Percentiles rank a stretch among this genome's conserved stretches.
Evolutionary conservation across 2,888 invertebrate genomes (phyloP).

Genomic region (Chaitophorus viminalis): DNA sequence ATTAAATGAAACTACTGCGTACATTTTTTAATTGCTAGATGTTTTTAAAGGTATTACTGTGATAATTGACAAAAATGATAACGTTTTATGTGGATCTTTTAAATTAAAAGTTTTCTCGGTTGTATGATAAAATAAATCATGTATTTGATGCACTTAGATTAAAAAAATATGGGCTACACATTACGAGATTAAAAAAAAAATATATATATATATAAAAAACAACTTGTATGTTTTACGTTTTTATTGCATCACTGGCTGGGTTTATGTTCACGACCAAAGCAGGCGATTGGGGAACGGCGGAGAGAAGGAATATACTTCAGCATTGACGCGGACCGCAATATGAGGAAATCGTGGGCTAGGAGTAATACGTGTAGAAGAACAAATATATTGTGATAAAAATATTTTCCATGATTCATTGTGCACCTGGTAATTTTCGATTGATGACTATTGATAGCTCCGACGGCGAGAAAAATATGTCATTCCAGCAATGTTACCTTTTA

Average conservation of each 20-base stretch:
- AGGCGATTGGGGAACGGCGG: not conserved
- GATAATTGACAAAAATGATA: not conserved
- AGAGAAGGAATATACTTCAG: not conserved
- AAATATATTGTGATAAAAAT: constrained; percentile 9
- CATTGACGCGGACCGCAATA: not conserved
- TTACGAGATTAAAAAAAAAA: not conserved
- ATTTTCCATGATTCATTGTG: constrained; percentile 49
- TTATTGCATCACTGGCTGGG: not conserved
- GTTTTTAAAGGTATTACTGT: not conserved
- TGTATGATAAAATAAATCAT: not conserved
- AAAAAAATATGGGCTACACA: not conserved
- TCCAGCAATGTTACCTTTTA: constrained; percentile 41
- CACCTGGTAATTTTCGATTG: constrained; percentile 42
- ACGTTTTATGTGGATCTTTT: constrained; percentile 12
- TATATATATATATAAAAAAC: not conserved
- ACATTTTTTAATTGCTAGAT: not conserved
- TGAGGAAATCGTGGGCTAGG: too few species aligned
- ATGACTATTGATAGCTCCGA: constrained; percentile 44
- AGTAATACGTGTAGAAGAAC: not conserved
- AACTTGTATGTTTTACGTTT: not conserved
- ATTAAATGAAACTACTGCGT: not conserved
- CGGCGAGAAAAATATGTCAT: constrained; percentile 51
- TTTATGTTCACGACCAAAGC: not conserved
- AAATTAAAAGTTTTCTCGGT: constrained; percentile 16
- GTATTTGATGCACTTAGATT: constrained; percentile 6